Base-by-base conservation (phyloP, 2,113 vertebrate genomes). In the Grus americana region DNA sequence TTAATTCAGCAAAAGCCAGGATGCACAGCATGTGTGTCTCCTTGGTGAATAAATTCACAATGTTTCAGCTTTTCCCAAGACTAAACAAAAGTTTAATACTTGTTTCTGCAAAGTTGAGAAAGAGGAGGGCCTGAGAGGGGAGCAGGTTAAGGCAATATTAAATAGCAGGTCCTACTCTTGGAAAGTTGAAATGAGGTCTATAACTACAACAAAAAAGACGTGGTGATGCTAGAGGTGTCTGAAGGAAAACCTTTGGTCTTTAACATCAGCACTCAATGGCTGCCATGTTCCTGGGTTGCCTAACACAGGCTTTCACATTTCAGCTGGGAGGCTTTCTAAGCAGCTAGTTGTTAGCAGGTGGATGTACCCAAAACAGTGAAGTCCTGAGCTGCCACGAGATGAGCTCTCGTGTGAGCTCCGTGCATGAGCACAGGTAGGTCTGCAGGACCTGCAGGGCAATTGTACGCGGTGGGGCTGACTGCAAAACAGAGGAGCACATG, bases 381-480 rank as follows among this genome's bases (percentile, higher is more conserved):
- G 54, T 27, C 6, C 24, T 79, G 32, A 63, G 47, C 46, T 38
- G 40, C 46, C 0, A 0, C 4, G 8, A 40, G 5, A 70, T 16
- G 44, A 73, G 38, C 30, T 68, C 54, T 40, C 0, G 1, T 11
- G 68, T 42, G 55, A 90, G 29, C n/a, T 14, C n/a, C 0, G 1
- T 8, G 65, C 6, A 5, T 44, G 23, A 20, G 21, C 26, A 0
- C 2, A 32, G 38, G 47, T 3, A 22, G 34, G 27, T 49, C 38
- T 78, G 90, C 32, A 52, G 27, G 44, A 49, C 27, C n/a, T 4
- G 12, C 2, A 1, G n/a, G 12, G 49, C 70, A 5, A 30, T 17
- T 0, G 0, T 17, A 15, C 0, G 2, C 7, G 0, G 42, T 1
- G 4, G 11, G 36, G 22, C 50, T 67, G 62, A 5, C 36, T 54